A percentile compares a stretch with the other conserved stretches of the same genome.
phyloP scores from a whole-genome alignment of 2,113 vertebrate species.

The Phalacrocorax carbo region DNA sequence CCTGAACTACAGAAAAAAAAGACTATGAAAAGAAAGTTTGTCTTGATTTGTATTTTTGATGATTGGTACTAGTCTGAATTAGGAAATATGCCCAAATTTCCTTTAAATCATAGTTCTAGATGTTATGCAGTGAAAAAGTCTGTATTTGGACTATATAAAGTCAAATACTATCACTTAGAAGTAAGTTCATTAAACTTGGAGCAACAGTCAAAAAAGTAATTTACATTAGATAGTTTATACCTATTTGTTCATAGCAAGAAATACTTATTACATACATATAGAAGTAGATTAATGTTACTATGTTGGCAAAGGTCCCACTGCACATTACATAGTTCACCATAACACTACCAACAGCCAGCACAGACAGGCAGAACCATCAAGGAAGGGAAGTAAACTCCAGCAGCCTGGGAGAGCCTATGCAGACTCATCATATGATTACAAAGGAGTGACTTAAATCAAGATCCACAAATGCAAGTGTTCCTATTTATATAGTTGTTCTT shows the following conservation, averaged over 20 bases:
- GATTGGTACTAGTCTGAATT: background rate
- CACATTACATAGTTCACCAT: background rate
- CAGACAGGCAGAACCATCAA: background rate
- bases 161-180: background rate
- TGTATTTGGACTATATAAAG: background rate
- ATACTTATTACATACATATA: fast-evolving
- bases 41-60: background rate
- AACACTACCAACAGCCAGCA: background rate
- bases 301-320: background rate
- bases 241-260: background rate
- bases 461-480: background rate
- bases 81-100: background rate
- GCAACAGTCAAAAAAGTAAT: background rate
- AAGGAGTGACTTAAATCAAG: background rate
- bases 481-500: background rate
- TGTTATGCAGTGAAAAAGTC: background rate
- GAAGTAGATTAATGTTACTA: background rate
- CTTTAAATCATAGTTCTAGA: background rate
- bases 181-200: background rate
- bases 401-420: background rate
- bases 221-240: background rate
- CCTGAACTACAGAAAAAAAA: background rate
- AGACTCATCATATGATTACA: background rate
- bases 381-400: background rate
- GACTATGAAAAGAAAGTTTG: background rate